Conservation (phyloP, 1,140 invertebrate genomes). For the Macrosteles quadrilineatus region DNA sequence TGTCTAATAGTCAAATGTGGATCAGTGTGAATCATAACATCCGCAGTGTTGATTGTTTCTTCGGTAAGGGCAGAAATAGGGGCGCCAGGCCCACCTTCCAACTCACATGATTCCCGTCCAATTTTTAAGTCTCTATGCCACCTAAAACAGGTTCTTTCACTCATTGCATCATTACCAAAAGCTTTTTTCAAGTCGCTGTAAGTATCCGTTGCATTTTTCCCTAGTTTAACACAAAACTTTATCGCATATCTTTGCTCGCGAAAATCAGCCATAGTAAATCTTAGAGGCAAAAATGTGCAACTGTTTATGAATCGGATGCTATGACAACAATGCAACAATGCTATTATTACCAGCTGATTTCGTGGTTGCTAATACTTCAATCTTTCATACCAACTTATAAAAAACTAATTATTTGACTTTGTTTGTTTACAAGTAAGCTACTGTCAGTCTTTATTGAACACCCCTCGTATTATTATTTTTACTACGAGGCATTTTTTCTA, state of each 20-base stretch:
- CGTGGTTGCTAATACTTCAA: constrained; percentile 16
- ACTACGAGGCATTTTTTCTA: too few species aligned
- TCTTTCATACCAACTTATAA: constrained; percentile 17
- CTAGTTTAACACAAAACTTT: constrained; percentile 3
- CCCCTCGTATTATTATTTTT: constrained; percentile 17
- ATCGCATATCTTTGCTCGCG: too few species aligned
- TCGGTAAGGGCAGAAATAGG: constrained; percentile 11
- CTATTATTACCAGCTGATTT: not conserved
- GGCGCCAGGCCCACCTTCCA: constrained; percentile 8
- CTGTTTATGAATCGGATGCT: not conserved
- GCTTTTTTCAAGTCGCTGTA: constrained; percentile 14
- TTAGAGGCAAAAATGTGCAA: too few species aligned
- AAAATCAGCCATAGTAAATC: too few species aligned
- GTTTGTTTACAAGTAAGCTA: constrained; percentile 11
- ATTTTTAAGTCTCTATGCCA: not conserved
- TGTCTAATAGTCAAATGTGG: constrained; percentile 8
- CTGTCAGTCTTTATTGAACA: constrained; percentile 22
- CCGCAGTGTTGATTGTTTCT: constrained; percentile 7
- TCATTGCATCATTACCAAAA: constrained; percentile 7
- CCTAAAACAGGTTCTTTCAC: not conserved
- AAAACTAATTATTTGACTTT: constrained; percentile 14
- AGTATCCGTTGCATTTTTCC: not conserved
- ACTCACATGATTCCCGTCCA: constrained; percentile 11
- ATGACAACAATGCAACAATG: not conserved
- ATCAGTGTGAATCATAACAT: constrained; percentile 12